phyloP scores from a whole-genome alignment of 1,140 invertebrate genomes.

The Octopus bimaculoides region DNA sequence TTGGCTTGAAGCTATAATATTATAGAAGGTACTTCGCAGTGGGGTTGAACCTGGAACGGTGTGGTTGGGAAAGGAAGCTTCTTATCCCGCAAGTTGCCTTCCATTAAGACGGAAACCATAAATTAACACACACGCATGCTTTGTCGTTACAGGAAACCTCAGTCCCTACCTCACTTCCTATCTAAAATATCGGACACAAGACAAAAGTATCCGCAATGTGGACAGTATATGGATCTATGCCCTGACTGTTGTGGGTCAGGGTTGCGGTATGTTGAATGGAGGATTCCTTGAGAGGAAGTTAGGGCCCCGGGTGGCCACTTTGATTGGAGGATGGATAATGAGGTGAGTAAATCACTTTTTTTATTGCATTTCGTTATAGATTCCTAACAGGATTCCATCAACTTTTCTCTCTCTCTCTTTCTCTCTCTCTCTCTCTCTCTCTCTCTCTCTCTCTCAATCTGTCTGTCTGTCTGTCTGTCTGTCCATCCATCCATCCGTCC shows the following conservation, averaged over 20 bases:
- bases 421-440: too few species aligned
- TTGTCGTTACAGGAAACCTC: conserved; percentile 43
- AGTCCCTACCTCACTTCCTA: conserved; percentile 58
- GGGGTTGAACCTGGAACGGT: too few species aligned
- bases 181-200: conserved; percentile 35
- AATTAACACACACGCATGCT: background rate
- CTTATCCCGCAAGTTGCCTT: too few species aligned
- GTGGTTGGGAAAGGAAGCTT: too few species aligned
- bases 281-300: conserved; percentile 45
- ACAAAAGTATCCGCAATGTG: conserved; percentile 37
- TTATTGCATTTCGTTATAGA: background rate
- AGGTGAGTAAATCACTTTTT: conserved; percentile 20
- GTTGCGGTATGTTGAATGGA: conserved; percentile 49
- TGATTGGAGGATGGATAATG: conserved; percentile 38
- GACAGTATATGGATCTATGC: conserved; percentile 46
- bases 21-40: too few species aligned
- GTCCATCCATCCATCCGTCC: too few species aligned
- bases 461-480: too few species aligned
- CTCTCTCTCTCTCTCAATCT: too few species aligned
- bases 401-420: too few species aligned
- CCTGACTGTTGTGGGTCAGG: conserved; percentile 38
- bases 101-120: too few species aligned
- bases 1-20: too few species aligned
- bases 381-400: too few species aligned
- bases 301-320: conserved; percentile 40